Evolutionary conservation across 2,888 invertebrate genomes (phyloP).

Genomic region (Harpalus rufipes): DNA sequence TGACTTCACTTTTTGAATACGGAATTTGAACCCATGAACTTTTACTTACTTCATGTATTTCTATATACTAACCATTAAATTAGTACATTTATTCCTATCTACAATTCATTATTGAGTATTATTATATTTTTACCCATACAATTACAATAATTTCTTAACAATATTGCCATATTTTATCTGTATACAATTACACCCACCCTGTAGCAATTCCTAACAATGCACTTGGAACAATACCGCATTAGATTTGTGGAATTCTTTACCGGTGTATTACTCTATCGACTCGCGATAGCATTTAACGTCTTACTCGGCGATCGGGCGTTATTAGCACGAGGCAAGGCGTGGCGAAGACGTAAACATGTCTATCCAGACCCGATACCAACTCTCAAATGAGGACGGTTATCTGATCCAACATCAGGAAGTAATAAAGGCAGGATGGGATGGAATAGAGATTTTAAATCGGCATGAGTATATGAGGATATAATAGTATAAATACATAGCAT

Average conservation of each 20-base stretch:
- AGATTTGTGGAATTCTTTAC: constrained; percentile 3
- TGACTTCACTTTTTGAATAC: too few species aligned
- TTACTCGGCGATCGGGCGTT: constrained; percentile 45
- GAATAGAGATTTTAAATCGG: not conserved
- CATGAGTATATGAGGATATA: not conserved
- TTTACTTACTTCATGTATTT: too few species aligned
- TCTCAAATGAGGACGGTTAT: constrained; percentile 1
- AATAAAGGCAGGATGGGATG: not conserved
- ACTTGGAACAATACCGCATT: not conserved
- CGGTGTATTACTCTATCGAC: not conserved
- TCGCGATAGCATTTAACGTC: constrained; percentile 24
- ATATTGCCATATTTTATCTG: not conserved
- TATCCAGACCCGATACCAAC: constrained; percentile 7
- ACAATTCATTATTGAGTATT: too few species aligned
- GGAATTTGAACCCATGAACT: too few species aligned
- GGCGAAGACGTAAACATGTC: constrained; percentile 48
- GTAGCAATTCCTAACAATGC: not conserved
- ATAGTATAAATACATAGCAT: too few species aligned
- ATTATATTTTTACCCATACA: not conserved
- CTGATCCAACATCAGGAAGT: constrained; percentile 1
- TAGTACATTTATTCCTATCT: too few species aligned
- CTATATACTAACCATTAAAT: too few species aligned
- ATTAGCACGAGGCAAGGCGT: constrained; percentile 38
- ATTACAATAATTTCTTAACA: not conserved
- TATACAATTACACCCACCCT: not conserved